Evolutionary conservation across 1,140 invertebrate genomes (phyloP).

Genomic region (Anastatus disparis): DNA sequence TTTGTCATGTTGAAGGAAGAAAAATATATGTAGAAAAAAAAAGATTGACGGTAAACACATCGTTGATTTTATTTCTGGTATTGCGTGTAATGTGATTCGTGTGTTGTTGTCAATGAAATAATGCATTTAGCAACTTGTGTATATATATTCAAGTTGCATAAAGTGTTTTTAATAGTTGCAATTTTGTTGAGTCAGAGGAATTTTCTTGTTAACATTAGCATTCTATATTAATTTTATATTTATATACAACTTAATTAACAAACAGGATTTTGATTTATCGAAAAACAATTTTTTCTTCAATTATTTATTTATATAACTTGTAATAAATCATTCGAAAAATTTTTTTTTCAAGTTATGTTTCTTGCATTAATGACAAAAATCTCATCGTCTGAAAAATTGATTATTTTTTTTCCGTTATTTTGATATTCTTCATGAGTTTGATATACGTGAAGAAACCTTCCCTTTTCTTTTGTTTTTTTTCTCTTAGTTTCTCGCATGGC

Average conservation of each 20-base stretch:
- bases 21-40: not conserved
- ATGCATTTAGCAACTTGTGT: not conserved
- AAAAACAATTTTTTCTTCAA: no score
- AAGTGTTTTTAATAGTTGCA: constrained; percentile 2
- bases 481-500: not conserved
- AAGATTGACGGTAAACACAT: not conserved
- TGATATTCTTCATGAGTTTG: constrained; percentile 20
- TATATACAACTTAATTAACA: no score
- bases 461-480: not conserved
- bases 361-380: no score
- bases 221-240: no score
- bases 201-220: no score
- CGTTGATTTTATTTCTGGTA: not conserved
- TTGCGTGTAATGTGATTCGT: no score
- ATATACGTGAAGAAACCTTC: constrained; percentile 3
- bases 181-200: not conserved
- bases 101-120: not conserved
- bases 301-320: no score
- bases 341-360: no score
- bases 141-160: not conserved
- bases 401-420: constrained; percentile 28
- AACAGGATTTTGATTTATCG: no score
- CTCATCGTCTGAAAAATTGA: no score
- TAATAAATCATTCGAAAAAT: no score
- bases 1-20: no score